Evolutionary conservation across 2,888 invertebrate species (phyloP).

Genomic region (Polylopha cassiicola): DNA sequence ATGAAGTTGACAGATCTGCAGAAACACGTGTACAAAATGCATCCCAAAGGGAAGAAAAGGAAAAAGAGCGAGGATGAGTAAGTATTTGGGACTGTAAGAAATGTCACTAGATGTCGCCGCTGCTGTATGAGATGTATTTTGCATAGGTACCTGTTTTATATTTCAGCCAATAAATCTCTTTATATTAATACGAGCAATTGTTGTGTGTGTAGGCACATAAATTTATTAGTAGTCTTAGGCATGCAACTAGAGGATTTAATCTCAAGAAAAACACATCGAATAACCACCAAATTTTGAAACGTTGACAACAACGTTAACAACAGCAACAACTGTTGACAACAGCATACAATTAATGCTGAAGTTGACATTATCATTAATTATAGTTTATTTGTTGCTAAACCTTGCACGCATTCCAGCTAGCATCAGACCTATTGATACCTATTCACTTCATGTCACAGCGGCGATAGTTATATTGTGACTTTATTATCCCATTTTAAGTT

Average conservation of each 20-base stretch:
- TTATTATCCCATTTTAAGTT: too few species aligned
- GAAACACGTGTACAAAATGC: slow-evolving; percentile 57
- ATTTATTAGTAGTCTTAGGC: too few species aligned
- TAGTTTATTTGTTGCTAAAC: too few species aligned
- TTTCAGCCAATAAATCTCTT: not conserved
- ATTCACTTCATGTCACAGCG: too few species aligned
- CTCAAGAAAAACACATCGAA: not conserved
- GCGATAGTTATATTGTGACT: too few species aligned
- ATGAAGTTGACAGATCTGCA: slow-evolving; percentile 52
- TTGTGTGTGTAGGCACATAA: too few species aligned
- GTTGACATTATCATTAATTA: too few species aligned
- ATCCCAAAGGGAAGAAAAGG: slow-evolving; percentile 40
- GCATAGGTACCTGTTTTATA: not conserved
- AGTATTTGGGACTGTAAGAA: too few species aligned
- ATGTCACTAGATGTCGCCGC: slow-evolving; percentile 3
- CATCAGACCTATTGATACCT: too few species aligned
- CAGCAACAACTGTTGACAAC: not conserved
- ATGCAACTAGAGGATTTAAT: not conserved
- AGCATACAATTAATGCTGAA: not conserved
- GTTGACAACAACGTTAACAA: not conserved
- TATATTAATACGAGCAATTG: too few species aligned
- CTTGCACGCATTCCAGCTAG: too few species aligned
- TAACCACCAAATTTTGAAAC: not conserved
- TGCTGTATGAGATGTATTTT: not conserved
- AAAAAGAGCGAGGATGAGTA: slow-evolving; percentile 37